phyloP scores from a whole-genome alignment of 2,888 invertebrate genomes.

The Latrodectus elegans region DNA sequence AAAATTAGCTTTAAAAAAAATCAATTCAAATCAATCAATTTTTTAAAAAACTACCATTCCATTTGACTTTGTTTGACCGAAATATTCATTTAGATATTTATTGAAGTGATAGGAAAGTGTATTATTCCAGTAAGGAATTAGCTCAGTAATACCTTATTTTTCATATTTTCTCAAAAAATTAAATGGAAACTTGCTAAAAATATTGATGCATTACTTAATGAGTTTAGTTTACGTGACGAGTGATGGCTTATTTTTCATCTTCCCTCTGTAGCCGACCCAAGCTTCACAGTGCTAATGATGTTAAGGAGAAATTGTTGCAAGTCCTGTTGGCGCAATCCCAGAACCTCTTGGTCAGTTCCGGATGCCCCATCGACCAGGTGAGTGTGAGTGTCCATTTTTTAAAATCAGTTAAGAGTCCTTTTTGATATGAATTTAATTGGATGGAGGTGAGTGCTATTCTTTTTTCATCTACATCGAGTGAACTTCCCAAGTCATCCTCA shows the following conservation, averaged over 20 bases:
- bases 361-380: constrained; percentile 97
- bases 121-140: too few species aligned
- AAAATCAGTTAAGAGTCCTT: background rate
- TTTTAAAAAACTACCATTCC: too few species aligned
- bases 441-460: constrained; percentile 25
- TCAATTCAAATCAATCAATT: too few species aligned
- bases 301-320: constrained; percentile 93
- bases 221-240: constrained; percentile 14
- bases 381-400: constrained; percentile 73
- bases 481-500: background rate
- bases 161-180: too few species aligned
- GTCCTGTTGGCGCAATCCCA: constrained; percentile 91
- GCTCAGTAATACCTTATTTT: too few species aligned
- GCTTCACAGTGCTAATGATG: constrained; percentile 79
- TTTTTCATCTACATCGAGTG: too few species aligned
- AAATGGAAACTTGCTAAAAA: too few species aligned
- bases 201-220: background rate
- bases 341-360: constrained; percentile 88
- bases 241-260: constrained; percentile 36
- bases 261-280: constrained; percentile 71
- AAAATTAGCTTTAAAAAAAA: too few species aligned
- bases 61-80: too few species aligned
- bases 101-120: too few species aligned
- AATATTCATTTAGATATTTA: too few species aligned
- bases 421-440: background rate